Base-by-base conservation (phyloP, 2,888 invertebrate species). In the Drosophila picticornis region DNA sequence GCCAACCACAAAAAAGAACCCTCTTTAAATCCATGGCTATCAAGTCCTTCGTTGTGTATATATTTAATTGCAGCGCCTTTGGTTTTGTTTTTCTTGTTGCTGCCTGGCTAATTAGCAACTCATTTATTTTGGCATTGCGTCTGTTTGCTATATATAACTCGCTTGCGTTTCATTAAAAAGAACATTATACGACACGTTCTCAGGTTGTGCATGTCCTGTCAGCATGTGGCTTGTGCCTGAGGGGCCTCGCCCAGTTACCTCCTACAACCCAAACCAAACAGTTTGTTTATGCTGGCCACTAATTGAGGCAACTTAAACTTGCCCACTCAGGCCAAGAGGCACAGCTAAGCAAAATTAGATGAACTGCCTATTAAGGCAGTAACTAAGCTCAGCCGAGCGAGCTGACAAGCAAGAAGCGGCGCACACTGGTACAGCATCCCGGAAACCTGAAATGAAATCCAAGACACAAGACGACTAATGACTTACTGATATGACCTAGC, bases 291-390 rank as follows among this genome's bases (percentile, higher is more conserved):
- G 70, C 51, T 66, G 55, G 69, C 81, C 68, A 63, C 78, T 81
- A 86, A 84, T 83, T 88, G 84, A 75, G 76, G 78, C 84, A 83
- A 83, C 86, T 88, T 88, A 72, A 83, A 83, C 36, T 55, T 55
- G 61, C 57, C 63, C 75, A 64, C 84, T 74, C 68, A 43, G 58
- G 53, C 40, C 48, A 52, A 34, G 57, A 62, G 59, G 25, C 36
- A 66, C n/a, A 43, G 32, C 27, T 53, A 62, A 60, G 72, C 61
- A 60, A 48, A 75, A 57, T 60, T 43, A 55, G 57, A 55, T 63
- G 58, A 58, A 64, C 61, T 52, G 51, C 50, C 52, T 56, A 57
- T 60, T 51, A 63, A n/a, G 40, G 22, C 27, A 50, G 31, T 48
- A n/a, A 64, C 51, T 50, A 58, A n/a, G 50, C 50, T 19, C 34